Evolutionary conservation across 1,140 invertebrate species (phyloP).

Genomic region (Laupala kohalensis): DNA sequence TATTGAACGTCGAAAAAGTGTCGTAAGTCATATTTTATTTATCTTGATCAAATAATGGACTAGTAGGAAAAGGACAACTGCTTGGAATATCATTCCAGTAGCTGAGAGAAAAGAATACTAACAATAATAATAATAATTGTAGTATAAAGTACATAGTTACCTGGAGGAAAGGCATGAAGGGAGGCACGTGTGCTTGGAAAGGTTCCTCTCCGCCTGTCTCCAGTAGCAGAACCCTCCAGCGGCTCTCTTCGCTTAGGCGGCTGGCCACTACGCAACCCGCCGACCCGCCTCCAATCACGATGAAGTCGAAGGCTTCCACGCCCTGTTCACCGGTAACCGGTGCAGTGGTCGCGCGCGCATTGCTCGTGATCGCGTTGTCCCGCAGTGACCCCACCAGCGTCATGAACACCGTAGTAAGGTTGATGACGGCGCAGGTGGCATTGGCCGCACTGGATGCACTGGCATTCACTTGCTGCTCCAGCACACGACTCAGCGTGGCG

Average conservation of each 20-base stretch:
- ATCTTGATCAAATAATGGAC: no score
- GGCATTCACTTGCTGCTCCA: neutral
- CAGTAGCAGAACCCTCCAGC: constrained; percentile 39
- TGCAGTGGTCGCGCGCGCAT: neutral
- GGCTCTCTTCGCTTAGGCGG: constrained; percentile 27
- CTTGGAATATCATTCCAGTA: no score
- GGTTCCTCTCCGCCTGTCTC: constrained; percentile 37
- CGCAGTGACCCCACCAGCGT: neutral
- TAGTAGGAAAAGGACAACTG: no score
- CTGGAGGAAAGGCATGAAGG: constrained; percentile 9
- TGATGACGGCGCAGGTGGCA: neutral
- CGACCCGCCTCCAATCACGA: constrained; percentile 34
- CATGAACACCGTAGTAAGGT: neutral
- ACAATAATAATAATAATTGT: no score
- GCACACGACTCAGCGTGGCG: neutral
- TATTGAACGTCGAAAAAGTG: no score
- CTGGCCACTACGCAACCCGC: constrained; percentile 31
- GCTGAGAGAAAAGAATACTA: no score
- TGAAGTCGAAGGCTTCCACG: constrained; percentile 18
- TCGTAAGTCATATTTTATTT: no score
- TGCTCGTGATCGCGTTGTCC: neutral
- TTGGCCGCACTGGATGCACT: neutral
- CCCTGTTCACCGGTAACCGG: neutral
- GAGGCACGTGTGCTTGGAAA: constrained; percentile 16
- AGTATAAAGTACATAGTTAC: no score